These are phyloP conservation scores for Sinopyrophorus schimmeli DNA, from an alignment of 2,888 invertebrate genomes.

Conservation along the genomic window DNA sequence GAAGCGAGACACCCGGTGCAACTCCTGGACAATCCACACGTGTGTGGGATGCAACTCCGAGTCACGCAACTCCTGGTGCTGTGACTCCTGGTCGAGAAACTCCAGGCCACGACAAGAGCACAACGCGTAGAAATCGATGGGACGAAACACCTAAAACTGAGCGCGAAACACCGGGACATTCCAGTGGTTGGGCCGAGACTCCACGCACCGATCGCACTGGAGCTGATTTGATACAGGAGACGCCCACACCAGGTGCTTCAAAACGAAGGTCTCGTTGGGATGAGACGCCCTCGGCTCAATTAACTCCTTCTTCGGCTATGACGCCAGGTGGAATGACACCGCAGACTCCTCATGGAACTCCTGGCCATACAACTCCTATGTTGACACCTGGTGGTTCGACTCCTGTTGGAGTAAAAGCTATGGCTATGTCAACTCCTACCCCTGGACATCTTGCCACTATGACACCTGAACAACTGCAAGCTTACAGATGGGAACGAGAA, in stretches of 20 bases:
- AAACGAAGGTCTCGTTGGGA: slow-evolving; percentile 96
- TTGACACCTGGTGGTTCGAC: slow-evolving; percentile 85
- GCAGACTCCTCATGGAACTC: slow-evolving; percentile 73
- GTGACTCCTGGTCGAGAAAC: slow-evolving; percentile 85
- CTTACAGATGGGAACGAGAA: slow-evolving; percentile 97
- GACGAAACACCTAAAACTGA: slow-evolving; percentile 99
- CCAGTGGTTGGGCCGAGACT: slow-evolving; percentile 97
- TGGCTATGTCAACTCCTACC: slow-evolving; percentile 98
- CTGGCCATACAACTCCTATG: slow-evolving; percentile 63
- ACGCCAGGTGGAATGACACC: slow-evolving; percentile 65
- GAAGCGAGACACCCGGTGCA: slow-evolving; percentile 84
- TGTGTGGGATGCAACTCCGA: slow-evolving; percentile 97
- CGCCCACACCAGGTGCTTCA: slow-evolving; percentile 91
- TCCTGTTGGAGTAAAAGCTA: slow-evolving; percentile 91
- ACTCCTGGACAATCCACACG: slow-evolving; percentile 88
- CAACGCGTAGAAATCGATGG: slow-evolving; percentile 93
- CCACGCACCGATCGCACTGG: slow-evolving; percentile 90
- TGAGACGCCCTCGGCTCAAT: slow-evolving; percentile 80
- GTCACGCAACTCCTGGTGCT: slow-evolving; percentile 83
- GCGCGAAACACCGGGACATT: slow-evolving; percentile 93
- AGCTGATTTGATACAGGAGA: slow-evolving; percentile 70
- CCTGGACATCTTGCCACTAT: slow-evolving; percentile 95
- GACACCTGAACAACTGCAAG: slow-evolving; percentile 99
- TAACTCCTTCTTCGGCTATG: slow-evolving; percentile 63
- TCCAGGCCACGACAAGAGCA: slow-evolving; percentile 72